Base-by-base conservation (phyloP, 2,113 vertebrate genomes). In the Pluvialis apricaria region DNA sequence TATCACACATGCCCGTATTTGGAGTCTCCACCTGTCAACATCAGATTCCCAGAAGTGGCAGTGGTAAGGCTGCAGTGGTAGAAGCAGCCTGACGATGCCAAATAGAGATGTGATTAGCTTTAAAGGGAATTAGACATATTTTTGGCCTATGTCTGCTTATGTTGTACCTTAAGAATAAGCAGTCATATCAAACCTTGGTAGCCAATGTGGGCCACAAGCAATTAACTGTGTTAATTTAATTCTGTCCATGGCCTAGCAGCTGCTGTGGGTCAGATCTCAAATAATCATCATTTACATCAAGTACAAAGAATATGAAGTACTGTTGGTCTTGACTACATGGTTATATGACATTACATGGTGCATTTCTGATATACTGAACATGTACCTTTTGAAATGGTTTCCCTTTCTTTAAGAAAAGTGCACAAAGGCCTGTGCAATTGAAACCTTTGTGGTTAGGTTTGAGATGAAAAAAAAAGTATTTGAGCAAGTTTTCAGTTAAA, bases 21-120 rank as follows among this genome's bases (percentile, higher is more conserved):
- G 91, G 64, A 85, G 17, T 45, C 71, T 89, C 84, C 89, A 95
- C 94, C 94, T 93, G 96, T 93, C 87, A 93, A 73, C 91, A 83
- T 96, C 60, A 44, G 66, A 87, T 90, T 96, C 64, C 82, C 64
- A 86, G 87, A 80, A 94, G 68, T 51, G 24, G 31, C 91, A 91
- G 29, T 18, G 21, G 32, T 21, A 89, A 62, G 58, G 73, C 68
- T 3, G 14, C n/a, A 89, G 73, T 10, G 9, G 38, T n/a, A 31
- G 54, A 94, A 58, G 38, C 83, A 91, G 83, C 62, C 17, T 82
- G 45, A 49, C 1, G 26, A 51, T 82, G 51, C 71, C 84, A 91
- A 80, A 66, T 5, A 79, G 89, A 87, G 81, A 90, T 44, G 16
- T 75, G 55, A 32, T 65, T 92, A 73, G 8, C 45, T 91, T 77